Evolutionary conservation across 2,888 invertebrate species (phyloP).

Genomic region (Phaedon cochleariae): DNA sequence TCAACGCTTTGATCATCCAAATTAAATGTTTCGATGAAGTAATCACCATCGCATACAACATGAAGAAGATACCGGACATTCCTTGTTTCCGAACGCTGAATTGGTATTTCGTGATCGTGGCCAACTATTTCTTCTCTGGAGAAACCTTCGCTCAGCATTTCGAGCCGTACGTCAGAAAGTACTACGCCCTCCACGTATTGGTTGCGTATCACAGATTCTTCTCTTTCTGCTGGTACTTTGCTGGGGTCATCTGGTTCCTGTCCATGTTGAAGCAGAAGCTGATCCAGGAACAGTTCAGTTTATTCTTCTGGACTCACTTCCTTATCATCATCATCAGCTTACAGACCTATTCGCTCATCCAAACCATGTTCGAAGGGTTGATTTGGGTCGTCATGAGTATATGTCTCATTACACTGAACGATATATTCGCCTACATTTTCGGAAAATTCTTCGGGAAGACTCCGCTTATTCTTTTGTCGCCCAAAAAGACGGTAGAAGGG

Average conservation of each 20-base stretch:
- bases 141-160: conserved; percentile 87
- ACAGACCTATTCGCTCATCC: conserved; percentile 96
- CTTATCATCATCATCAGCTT: conserved; percentile 95
- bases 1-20: conserved; percentile 93
- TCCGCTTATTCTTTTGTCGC: conserved; percentile 96
- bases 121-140: conserved; percentile 98
- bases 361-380: conserved; percentile 94
- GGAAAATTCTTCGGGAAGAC: conserved; percentile 99
- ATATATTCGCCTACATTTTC: conserved; percentile 99
- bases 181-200: conserved; percentile 75
- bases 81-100: conserved; percentile 79
- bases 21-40: conserved; percentile 99
- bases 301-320: conserved; percentile 99
- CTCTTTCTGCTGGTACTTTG: conserved; percentile 93
- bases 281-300: conserved; percentile 82
- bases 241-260: conserved; percentile 97
- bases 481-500: conserved; percentile 99
- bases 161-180: conserved; percentile 66
- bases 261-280: conserved; percentile 71
- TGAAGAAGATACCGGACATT: conserved; percentile 96
- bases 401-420: conserved; percentile 98
- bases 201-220: conserved; percentile 96
- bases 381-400: conserved; percentile 97
- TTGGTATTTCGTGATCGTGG: conserved; percentile 97
- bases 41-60: conserved; percentile 96